These are phyloP conservation scores for Noctua janthe DNA, from an alignment of 2,888 invertebrate genomes.

Conservation along the genomic window DNA sequence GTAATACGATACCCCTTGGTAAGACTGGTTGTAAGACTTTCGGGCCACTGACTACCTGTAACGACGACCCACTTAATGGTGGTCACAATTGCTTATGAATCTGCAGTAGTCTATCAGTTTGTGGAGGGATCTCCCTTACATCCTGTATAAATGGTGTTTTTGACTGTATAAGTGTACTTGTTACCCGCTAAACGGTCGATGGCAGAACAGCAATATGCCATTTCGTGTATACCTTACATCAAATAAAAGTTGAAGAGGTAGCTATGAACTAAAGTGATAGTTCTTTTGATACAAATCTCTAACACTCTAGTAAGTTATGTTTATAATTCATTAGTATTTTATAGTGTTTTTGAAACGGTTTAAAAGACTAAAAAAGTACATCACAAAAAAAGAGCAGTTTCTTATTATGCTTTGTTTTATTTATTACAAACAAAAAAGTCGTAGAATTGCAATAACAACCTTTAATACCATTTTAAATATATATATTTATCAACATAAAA, in stretches of 20 bases:
- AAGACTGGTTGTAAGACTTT: too few species aligned
- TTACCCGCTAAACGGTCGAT: not conserved
- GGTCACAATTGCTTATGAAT: too few species aligned
- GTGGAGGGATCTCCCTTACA: too few species aligned
- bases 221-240: not conserved
- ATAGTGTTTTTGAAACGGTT: not conserved
- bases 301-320: not conserved
- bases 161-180: not conserved
- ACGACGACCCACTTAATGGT: not conserved
- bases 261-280: not conserved
- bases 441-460: too few species aligned
- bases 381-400: not conserved
- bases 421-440: too few species aligned
- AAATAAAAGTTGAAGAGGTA: slow-evolving; percentile 1
- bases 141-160: not conserved
- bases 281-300: not conserved
- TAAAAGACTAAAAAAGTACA: not conserved
- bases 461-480: too few species aligned
- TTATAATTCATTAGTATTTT: not conserved
- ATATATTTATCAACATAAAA: too few species aligned
- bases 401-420: too few species aligned
- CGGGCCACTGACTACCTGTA: too few species aligned
- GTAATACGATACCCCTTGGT: too few species aligned
- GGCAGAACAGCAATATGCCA: not conserved
- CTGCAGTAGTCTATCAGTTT: too few species aligned